These are phyloP conservation scores for Heliornis fulica DNA, from an alignment of 2,113 vertebrate species.

Conservation along the genomic window DNA sequence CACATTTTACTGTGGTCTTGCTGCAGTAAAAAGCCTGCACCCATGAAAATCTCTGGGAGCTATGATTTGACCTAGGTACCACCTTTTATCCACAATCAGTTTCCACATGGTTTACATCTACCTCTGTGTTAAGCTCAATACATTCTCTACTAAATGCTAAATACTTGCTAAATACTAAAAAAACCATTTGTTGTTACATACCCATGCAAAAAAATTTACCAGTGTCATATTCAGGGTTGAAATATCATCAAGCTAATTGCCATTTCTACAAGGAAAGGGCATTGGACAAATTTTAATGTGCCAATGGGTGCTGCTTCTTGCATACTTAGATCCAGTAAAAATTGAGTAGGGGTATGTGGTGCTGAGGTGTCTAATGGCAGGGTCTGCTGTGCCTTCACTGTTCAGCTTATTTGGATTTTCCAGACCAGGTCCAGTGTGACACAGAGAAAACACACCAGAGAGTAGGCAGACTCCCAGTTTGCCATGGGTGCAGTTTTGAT, in stretches of 20 bases:
- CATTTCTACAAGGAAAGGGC: neutral
- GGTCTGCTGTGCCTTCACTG: neutral
- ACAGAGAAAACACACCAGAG: neutral
- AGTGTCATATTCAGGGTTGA: neutral
- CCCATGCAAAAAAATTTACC: rapidly evolving
- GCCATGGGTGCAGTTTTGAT: neutral
- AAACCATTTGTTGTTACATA: neutral
- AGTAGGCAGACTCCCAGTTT: neutral
- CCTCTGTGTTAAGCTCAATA: neutral
- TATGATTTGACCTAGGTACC: neutral
- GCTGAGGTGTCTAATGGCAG: neutral
- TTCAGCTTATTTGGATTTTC: neutral
- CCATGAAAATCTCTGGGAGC: neutral
- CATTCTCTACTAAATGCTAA: neutral
- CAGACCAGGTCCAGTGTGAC: rapidly evolving
- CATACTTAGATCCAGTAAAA: neutral
- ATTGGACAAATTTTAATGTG: neutral
- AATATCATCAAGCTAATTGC: neutral
- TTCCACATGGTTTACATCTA: neutral
- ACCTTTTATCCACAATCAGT: neutral
- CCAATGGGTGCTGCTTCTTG: neutral
- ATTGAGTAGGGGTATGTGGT: neutral
- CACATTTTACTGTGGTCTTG: neutral
- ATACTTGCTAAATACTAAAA: no score
- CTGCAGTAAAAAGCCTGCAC: neutral